phyloP scores from a whole-genome alignment of 2,113 vertebrate genomes.

The Otus sunia region DNA sequence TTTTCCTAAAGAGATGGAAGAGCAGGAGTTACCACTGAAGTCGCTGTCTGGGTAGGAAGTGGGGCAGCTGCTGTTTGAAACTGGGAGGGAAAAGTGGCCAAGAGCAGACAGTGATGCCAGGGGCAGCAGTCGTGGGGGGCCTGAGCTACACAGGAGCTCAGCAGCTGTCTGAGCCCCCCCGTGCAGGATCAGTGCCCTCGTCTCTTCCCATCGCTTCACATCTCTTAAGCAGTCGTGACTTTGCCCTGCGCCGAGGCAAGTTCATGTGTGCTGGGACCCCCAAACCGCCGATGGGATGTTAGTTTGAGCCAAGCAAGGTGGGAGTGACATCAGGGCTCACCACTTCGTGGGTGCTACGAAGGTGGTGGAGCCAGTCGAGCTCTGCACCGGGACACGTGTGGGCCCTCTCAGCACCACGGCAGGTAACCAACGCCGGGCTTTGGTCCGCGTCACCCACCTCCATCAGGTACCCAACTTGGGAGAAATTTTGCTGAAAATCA shows the following conservation, averaged over 20 bases:
- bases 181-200: rapidly evolving
- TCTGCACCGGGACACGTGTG: not conserved
- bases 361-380: not conserved
- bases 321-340: not conserved
- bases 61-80: not conserved
- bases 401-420: not conserved
- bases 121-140: rapidly evolving
- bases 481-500: not conserved
- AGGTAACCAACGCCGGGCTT: not conserved
- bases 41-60: not conserved
- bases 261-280: not conserved
- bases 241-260: not conserved
- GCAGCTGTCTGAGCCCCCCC: not conserved
- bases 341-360: rapidly evolving
- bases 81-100: not conserved
- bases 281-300: rapidly evolving
- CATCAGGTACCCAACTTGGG: rapidly evolving
- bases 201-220: not conserved
- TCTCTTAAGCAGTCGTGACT: not conserved
- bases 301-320: not conserved
- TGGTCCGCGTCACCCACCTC: rapidly evolving
- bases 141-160: not conserved
- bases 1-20: not conserved
- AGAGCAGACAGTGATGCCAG: rapidly evolving
- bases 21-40: not conserved